Evolutionary conservation across 2,113 vertebrate species (phyloP).

Genomic region (Raja brachyura): DNA sequence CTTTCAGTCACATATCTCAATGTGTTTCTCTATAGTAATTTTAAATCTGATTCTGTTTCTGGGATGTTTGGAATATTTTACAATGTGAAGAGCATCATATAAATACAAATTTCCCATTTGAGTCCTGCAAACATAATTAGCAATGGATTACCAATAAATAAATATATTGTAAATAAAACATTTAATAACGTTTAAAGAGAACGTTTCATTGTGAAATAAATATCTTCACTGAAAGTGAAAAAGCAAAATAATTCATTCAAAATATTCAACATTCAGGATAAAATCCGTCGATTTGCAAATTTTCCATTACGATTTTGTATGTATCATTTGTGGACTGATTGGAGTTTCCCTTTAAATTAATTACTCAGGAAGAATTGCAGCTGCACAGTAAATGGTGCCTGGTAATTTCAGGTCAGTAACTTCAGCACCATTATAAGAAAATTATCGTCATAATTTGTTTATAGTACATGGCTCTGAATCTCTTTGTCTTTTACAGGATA

Average conservation of each 20-base stretch:
- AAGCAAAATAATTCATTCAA: not conserved
- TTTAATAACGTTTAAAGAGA: not conserved
- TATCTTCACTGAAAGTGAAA: not conserved
- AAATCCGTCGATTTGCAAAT: not conserved
- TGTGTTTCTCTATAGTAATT: not conserved
- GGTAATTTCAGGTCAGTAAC: conserved; percentile 30
- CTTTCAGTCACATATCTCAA: not conserved
- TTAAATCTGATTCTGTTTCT: not conserved
- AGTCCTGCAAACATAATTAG: not conserved
- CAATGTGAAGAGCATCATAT: not conserved
- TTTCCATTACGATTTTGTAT: conserved; percentile 8
- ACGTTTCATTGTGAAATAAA: too few species aligned
- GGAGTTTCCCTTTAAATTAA: conserved; percentile 35
- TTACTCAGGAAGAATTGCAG: conserved; percentile 33
- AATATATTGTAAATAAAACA: not conserved
- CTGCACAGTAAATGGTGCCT: conserved; percentile 23
- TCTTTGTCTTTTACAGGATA: not conserved
- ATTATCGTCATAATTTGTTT: conserved; percentile 28
- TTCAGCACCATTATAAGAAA: conserved; percentile 32
- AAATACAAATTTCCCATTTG: not conserved
- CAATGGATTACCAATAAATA: not conserved
- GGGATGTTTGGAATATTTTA: not conserved
- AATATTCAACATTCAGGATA: conserved; percentile 19
- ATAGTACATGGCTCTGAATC: conserved; percentile 16
- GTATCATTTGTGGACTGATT: conserved; percentile 25